Evolutionary conservation across 2,888 invertebrate species (phyloP), one percentile per base, ranked within the genome.

Genomic region (Callimorpha dominula): DNA sequence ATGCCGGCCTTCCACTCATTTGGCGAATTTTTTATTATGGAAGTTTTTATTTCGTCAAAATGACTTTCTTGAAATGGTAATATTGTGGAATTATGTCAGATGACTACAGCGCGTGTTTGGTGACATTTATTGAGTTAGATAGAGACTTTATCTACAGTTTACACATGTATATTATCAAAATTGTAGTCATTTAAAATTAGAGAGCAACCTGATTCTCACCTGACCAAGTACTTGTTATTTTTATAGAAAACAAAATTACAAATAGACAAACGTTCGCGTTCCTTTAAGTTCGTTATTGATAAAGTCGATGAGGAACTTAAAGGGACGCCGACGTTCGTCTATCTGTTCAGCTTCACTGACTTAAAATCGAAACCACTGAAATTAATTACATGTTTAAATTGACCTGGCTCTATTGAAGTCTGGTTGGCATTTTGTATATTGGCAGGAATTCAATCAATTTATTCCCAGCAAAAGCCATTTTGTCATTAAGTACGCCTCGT

Each of bases 401-500:
- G 46, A 49, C 46, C 20, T 65, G 46, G 46, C 20, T 65, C 65
- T 49, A 65, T 65, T 31, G 31, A 49, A 65, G 65, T 49, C 65
- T 31, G 20, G n/a, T n/a, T 54, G 54, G n/a, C 54, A 54, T 54
- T n/a, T n/a, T 54, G n/a, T 54, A 65, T 46, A 49, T 65, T 49
- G 46, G 65, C 49, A 14, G 15, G 14, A 42, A 65, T 65, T 49
- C 65, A 65, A 49, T 49, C 7, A 65, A 65, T 65, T 65, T 49
- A 65, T 65, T 65, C 49, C 46, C 15, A 46, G 31, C 31, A 20
- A 20, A 65, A 20, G 65, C 49, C 31, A 49, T 65, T 49, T 20
- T 49, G 20, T n/a, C 20, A 65, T 65, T 65, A 65, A 65, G 20
- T 65, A 65, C 49, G 15, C 49, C 64, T 65, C 65, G 20, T 14